Evolutionary conservation across 2,113 vertebrate species (phyloP).

Genomic region (Chloebia gouldiae): DNA sequence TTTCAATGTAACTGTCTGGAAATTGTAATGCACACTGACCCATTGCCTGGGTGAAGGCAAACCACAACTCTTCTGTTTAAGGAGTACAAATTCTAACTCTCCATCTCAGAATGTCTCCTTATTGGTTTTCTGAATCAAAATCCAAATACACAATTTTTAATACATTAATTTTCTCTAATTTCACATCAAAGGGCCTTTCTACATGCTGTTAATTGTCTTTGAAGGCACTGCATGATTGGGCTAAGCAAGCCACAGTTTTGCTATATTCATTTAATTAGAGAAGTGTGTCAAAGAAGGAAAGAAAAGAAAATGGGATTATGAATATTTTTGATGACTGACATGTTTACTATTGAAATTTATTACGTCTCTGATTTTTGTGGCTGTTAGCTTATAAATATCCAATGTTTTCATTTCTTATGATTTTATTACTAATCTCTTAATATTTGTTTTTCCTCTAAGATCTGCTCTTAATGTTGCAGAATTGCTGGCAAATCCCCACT

Average conservation of each 20-base stretch:
- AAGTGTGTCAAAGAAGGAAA: background rate
- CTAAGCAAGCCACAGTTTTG: background rate
- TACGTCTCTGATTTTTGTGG: background rate
- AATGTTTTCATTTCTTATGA: background rate
- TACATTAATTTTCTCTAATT: slow-evolving; percentile 14
- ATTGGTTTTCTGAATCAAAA: background rate
- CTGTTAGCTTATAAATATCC: background rate
- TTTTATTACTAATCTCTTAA: background rate
- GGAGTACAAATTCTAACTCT: background rate
- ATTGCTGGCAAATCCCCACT: background rate
- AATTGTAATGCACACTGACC: background rate
- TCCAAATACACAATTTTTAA: background rate
- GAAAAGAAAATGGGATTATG: slow-evolving; percentile 22
- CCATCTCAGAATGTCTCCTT: background rate
- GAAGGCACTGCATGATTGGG: background rate
- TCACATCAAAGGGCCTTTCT: slow-evolving; percentile 26
- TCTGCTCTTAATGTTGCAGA: background rate
- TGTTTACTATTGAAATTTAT: slow-evolving; percentile 10
- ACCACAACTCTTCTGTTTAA: background rate
- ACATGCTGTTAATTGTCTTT: slow-evolving; percentile 32
- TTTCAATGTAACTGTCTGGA: background rate
- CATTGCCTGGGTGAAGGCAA: background rate
- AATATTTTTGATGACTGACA: background rate
- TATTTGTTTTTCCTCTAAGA: background rate
- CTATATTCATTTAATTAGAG: background rate